These are phyloP conservation scores for Conus betulinus DNA, from an alignment of 1,140 invertebrate genomes.

Conservation along the genomic window DNA sequence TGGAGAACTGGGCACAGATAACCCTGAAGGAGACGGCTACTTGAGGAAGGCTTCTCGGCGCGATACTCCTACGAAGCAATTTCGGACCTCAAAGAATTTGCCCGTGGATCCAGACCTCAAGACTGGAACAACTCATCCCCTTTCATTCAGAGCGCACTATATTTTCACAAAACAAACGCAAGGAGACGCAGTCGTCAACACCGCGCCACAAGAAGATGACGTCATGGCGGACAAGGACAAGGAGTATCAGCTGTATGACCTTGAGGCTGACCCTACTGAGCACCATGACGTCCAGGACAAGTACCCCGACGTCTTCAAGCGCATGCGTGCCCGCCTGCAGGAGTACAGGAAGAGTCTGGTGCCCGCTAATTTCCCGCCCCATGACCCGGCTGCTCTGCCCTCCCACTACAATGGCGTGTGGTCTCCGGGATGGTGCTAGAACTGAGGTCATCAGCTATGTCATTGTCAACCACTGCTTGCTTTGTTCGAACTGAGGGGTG, in stretches of 20 bases:
- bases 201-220: neutral
- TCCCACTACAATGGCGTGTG: slow-evolving; percentile 48
- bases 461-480: neutral
- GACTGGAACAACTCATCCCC: neutral
- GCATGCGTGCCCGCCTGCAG: slow-evolving; percentile 41
- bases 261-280: slow-evolving; percentile 51
- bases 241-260: slow-evolving; percentile 37
- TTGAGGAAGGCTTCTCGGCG: neutral
- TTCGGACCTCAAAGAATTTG: neutral
- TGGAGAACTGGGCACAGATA: neutral
- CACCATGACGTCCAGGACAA: slow-evolving; percentile 46
- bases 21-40: neutral
- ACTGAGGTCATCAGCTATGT: neutral
- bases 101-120: neutral
- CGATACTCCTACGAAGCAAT: neutral
- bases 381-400: slow-evolving; percentile 43
- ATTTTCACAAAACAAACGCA: neutral
- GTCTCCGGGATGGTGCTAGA: slow-evolving; percentile 58
- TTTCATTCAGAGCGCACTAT: too few species aligned
- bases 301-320: slow-evolving; percentile 42
- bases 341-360: slow-evolving; percentile 42
- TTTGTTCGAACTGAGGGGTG: neutral
- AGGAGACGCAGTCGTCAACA: neutral
- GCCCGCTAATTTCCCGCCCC: slow-evolving; percentile 47
- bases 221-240: neutral